Evolutionary conservation across 2,888 invertebrate species (phyloP).

Genomic region (Ectemnius continuus): DNA sequence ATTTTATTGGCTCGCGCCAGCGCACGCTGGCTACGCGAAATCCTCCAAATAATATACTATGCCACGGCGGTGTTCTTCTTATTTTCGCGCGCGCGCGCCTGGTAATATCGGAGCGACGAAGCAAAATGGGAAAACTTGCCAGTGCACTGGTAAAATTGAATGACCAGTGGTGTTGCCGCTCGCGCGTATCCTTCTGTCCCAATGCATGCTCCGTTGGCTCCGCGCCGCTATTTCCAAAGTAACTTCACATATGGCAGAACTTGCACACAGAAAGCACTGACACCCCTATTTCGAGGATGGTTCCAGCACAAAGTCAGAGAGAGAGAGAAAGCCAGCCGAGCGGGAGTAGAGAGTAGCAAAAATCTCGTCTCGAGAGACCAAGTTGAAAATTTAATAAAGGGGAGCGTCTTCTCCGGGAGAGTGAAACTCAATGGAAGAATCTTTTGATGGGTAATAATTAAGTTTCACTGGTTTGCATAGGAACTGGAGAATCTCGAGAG

Average conservation of each 20-base stretch:
- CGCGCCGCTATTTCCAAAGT: constrained; percentile 1
- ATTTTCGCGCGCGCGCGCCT: not conserved
- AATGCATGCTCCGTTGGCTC: constrained; percentile 13
- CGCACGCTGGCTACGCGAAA: not conserved
- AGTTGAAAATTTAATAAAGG: too few relatives aligned
- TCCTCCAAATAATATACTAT: not conserved
- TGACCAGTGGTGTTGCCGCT: constrained; percentile 21
- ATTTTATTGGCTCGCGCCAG: not conserved
- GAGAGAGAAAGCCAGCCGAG: too few relatives aligned
- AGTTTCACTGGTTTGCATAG: too few relatives aligned
- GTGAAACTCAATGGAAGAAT: too few relatives aligned
- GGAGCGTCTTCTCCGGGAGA: too few relatives aligned
- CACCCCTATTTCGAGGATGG: constrained; percentile 21
- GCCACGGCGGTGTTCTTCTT: not conserved
- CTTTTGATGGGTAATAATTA: too few relatives aligned
- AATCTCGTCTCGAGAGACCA: too few relatives aligned
- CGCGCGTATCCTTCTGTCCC: constrained; percentile 8
- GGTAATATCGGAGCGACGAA: constrained; percentile 5
- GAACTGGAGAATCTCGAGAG: too few relatives aligned
- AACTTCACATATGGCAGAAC: constrained; percentile 41
- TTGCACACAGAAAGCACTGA: constrained; percentile 42
- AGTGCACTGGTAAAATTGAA: constrained; percentile 34
- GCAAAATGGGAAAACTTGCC: constrained; percentile 46
- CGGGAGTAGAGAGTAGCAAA: too few relatives aligned
- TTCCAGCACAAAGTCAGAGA: too few relatives aligned